phyloP scores from a whole-genome alignment of 2,797 vertebrate species.

The Tiaroga cobitis region DNA sequence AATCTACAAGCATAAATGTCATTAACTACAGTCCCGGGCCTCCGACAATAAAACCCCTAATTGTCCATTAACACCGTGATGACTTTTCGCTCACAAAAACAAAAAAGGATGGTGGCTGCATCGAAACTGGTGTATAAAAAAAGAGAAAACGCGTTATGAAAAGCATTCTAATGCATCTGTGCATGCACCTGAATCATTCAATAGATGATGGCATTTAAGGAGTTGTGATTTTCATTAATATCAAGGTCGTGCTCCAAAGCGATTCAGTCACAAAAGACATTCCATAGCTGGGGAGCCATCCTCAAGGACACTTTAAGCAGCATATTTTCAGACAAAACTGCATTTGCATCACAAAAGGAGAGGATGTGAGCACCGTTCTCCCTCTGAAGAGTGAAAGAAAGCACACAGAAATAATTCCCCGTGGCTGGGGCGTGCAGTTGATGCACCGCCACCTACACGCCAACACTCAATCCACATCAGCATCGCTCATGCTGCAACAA shows the following conservation, averaged over 20 bases:
- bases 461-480: conserved; percentile 51
- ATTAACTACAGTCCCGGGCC: conserved; percentile 26
- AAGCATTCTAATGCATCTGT: conserved; percentile 44
- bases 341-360: conserved; percentile 65
- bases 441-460: conserved; percentile 54
- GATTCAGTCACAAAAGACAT: conserved; percentile 50
- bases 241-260: conserved; percentile 54
- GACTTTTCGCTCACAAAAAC: conserved; percentile 29
- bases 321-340: conserved; percentile 52
- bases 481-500: conserved; percentile 36
- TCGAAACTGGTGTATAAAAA: not conserved
- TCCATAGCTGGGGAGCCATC: conserved; percentile 8
- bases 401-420: conserved; percentile 38
- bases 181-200: conserved; percentile 12
- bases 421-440: conserved; percentile 49
- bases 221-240: conserved; percentile 57
- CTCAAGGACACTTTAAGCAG: conserved; percentile 48
- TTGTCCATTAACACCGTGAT: conserved; percentile 27
- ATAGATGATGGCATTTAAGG: conserved; percentile 49
- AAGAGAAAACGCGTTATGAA: not conserved
- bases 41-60: conserved; percentile 43
- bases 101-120: conserved; percentile 1
- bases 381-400: conserved; percentile 44
- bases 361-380: conserved; percentile 35
- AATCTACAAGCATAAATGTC: conserved; percentile 39